Conservation (phyloP, 2,797 vertebrate genomes). For the Catamblyrhynchus diadema region DNA sequence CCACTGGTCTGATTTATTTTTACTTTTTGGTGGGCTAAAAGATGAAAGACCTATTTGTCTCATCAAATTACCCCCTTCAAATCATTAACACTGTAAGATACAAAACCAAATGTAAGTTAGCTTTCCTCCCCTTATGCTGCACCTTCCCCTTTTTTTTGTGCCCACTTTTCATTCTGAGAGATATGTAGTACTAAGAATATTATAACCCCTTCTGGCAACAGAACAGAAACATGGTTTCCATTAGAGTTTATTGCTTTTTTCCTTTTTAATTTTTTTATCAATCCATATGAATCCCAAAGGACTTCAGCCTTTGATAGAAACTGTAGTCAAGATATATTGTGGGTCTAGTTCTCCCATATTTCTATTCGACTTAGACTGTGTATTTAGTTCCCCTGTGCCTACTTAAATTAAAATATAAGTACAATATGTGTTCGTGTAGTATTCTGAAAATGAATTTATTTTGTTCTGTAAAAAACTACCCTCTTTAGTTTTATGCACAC, state of each 20-base stretch:
- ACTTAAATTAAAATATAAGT: conserved; percentile 38
- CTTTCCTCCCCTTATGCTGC: not conserved
- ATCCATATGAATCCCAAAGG: conserved; percentile 28
- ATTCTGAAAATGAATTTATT: not conserved
- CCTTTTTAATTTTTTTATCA: conserved; percentile 36
- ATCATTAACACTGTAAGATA: conserved; percentile 23
- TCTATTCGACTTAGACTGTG: not conserved
- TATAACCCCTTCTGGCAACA: conserved; percentile 62
- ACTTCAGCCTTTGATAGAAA: conserved; percentile 19
- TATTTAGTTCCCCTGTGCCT: not conserved
- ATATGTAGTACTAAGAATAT: conserved; percentile 51
- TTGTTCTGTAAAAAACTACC: not conserved
- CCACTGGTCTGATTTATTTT: not conserved
- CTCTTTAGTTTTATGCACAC: not conserved
- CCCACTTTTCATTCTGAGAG: conserved; percentile 41
- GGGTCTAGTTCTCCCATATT: not conserved
- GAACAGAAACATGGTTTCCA: conserved; percentile 66
- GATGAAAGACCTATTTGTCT: conserved; percentile 32
- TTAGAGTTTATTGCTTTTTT: conserved; percentile 70
- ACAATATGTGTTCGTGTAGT: not conserved
- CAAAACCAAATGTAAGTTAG: conserved; percentile 33
- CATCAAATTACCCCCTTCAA: not conserved
- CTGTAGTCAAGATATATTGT: conserved; percentile 27
- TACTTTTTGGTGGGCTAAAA: not conserved
- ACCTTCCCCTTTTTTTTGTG: not conserved